Evolutionary conservation across 2,113 vertebrate species (phyloP), one percentile per base, ranked within the genome.

Genomic region (Tachycineta bicolor): DNA sequence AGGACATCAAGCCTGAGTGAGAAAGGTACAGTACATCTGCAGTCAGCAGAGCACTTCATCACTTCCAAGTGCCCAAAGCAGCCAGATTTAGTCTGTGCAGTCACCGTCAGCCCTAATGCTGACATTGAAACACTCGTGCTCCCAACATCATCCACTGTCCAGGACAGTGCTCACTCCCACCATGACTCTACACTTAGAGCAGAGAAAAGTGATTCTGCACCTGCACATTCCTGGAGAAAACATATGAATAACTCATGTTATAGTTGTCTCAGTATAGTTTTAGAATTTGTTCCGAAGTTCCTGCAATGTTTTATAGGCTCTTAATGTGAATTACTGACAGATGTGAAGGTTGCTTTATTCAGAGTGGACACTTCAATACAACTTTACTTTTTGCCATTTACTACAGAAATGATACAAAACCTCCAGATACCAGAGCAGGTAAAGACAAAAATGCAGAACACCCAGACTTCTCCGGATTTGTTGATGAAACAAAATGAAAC

Each of bases 341-440:
- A 83, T 19, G 52, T 24, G 60, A 75, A 18, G 37, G 49, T 46
- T 89, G 53, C 34, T 95, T 96, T 94, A 96, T 94, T 96, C 64
- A 83, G 63, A 69, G 3, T 17, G 13, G 33, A 52, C 26, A 83
- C 33, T 73, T 90, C n/a, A 91, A 74, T 44, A 90, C 50, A 91
- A 77, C 41, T 68, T 69, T 39, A 59, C 31, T 37, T 83, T 90
- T 83, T 86, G 21, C 28, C 63, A 69, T 85, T 90, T 93, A 43
- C 63, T 83, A 71, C 55, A 94, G 62, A 92, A 93, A 89, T 33
- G 5, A 82, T 76, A 86, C 28, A 81, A 71, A 78, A 33, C 20
- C 68, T 97, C 94, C 56, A 96, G 90, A 83, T 93, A 77, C 60
- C 64, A 92, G 73, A 94, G 81, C 74, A 87, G 22, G 28, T 55